Conservation (phyloP, 2,888 invertebrate species). For the Amiota minor region DNA sequence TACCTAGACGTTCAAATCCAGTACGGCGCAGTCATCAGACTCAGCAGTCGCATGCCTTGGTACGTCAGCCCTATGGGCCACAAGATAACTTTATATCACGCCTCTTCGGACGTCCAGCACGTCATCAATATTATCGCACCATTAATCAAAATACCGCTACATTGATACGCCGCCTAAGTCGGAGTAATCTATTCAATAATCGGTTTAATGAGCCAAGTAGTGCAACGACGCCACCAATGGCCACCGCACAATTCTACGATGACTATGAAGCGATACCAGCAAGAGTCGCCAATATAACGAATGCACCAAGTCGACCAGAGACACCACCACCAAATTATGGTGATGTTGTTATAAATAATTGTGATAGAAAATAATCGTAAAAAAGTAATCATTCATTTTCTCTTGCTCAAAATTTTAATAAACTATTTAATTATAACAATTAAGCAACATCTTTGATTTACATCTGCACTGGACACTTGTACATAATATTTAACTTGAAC, state of each 20-base stretch:
- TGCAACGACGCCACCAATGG: slow-evolving; percentile 43
- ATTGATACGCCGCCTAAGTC: slow-evolving; percentile 70
- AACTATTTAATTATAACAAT: neutral
- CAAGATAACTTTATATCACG: slow-evolving; percentile 68
- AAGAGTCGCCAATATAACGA: slow-evolving; percentile 3
- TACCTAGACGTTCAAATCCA: slow-evolving; percentile 54
- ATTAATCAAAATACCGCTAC: slow-evolving; percentile 71
- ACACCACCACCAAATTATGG: slow-evolving; percentile 71
- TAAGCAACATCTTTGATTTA: neutral
- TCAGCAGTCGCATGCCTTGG: slow-evolving; percentile 48
- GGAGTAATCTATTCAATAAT: slow-evolving; percentile 70
- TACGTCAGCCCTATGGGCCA: slow-evolving; percentile 59
- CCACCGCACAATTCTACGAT: slow-evolving; percentile 48
- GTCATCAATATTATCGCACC: slow-evolving; percentile 69
- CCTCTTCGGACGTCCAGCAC: slow-evolving; percentile 69
- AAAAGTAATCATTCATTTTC: slow-evolving; percentile 36
- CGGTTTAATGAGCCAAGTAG: slow-evolving; percentile 58
- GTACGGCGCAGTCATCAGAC: neutral
- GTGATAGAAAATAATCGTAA: slow-evolving; percentile 56
- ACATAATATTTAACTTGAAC: slow-evolving; percentile 57
- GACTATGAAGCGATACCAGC: neutral
- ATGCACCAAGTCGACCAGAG: slow-evolving; percentile 57
- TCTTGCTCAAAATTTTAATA: neutral
- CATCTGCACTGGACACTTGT: slow-evolving; percentile 44
- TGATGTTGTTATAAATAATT: slow-evolving; percentile 64